phyloP scores from a whole-genome alignment of 2,888 invertebrate genomes.

The Drosophila paucipuncta region DNA sequence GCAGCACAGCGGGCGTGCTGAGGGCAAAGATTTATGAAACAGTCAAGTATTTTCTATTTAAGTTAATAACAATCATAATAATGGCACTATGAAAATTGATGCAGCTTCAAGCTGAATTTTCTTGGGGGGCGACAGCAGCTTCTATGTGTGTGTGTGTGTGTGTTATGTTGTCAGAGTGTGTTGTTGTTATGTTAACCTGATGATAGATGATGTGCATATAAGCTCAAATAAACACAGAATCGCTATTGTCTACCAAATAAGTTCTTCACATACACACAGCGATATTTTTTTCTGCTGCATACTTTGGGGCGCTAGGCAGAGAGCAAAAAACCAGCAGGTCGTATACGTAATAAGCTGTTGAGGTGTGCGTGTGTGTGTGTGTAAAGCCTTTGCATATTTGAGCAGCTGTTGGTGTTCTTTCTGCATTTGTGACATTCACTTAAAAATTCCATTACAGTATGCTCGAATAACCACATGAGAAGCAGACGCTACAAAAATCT shows the following conservation, averaged over 20 bases:
- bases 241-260: slow-evolving; percentile 68
- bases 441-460: slow-evolving; percentile 79
- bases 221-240: slow-evolving; percentile 77
- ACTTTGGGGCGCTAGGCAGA: slow-evolving; percentile 20
- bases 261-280: slow-evolving; percentile 11
- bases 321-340: slow-evolving; percentile 34
- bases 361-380: slow-evolving; percentile 34
- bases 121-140: neutral
- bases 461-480: slow-evolving; percentile 73
- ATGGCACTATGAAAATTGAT: slow-evolving; percentile 82
- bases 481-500: slow-evolving; percentile 52
- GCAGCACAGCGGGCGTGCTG: slow-evolving; percentile 50
- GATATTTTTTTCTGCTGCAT: slow-evolving; percentile 26
- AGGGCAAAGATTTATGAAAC: slow-evolving; percentile 76
- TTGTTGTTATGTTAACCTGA: slow-evolving; percentile 52
- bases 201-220: slow-evolving; percentile 80
- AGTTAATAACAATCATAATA: slow-evolving; percentile 83
- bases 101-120: slow-evolving; percentile 49
- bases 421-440: slow-evolving; percentile 79
- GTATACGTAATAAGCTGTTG: slow-evolving; percentile 63
- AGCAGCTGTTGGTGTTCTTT: slow-evolving; percentile 62
- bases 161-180: neutral
- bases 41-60: slow-evolving; percentile 82
- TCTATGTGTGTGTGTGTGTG: neutral
- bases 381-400: slow-evolving; percentile 72